Base-by-base conservation (phyloP, 2,888 invertebrate genomes). In the Physocephala rufipes region DNA sequence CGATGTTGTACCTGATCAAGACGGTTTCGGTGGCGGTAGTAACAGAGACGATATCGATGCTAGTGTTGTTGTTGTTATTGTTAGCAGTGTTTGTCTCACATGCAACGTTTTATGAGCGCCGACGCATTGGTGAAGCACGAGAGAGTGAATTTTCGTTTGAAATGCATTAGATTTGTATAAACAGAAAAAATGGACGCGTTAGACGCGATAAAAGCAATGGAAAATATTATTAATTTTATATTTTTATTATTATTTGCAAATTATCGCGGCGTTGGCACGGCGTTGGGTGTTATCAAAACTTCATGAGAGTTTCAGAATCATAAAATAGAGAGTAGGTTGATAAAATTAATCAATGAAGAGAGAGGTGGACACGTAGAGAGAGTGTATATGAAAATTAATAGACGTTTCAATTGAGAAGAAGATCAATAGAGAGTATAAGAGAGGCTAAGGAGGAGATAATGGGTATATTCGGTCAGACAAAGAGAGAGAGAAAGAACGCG, bases 261-360 rank as follows among this genome's bases (percentile, higher is more conserved):
- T 15, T 58, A 26, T 26, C 58, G 24, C 4, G 15, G 45, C 24
- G 47, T 47, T 28, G 19, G 43, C 61, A 4, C 16, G 55, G 24
- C 55, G 24, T 12, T 5, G 36, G 9, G n/a, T 43, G 62, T 3
- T 43, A 21, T 24, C 45, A n/a, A n/a, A n/a, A n/a, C n/a, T n/a
- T n/a, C n/a, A n/a, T n/a, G n/a, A n/a, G n/a, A n/a, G n/a, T n/a
- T n/a, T n/a, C n/a, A n/a, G n/a, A n/a, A n/a, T n/a, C n/a, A n/a
- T n/a, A n/a, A n/a, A n/a, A n/a, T n/a, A n/a, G n/a, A n/a, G n/a
- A n/a, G n/a, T n/a, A n/a, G n/a, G n/a, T n/a, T n/a, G n/a, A n/a
- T n/a, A n/a, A n/a, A n/a, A n/a, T n/a, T n/a, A n/a, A n/a, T 66
- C 65, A 66, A 21, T 66, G 19, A 16, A 53, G 36, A 55, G 55